A percentile compares a stretch with the other conserved stretches of the same genome.
Evolutionary conservation across 2,888 invertebrate genomes (phyloP).

Genomic region (Lasioglossum figueresi): DNA sequence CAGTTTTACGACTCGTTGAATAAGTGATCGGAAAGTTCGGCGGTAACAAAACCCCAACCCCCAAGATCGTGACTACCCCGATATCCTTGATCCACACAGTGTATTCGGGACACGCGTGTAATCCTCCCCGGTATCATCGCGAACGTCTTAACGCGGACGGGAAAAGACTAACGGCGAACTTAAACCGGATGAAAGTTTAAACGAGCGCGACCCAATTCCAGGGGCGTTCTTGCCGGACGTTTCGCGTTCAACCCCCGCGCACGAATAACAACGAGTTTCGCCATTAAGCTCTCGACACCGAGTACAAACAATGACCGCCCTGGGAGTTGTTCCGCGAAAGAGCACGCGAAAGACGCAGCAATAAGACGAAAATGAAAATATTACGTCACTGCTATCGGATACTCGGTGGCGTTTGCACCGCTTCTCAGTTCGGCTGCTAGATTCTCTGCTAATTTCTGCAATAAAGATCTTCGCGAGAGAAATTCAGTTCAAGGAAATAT

Average conservation of each 20-base stretch:
- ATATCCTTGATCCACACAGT: constrained; percentile 4
- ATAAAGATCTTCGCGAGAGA: not conserved
- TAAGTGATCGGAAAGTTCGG: constrained; percentile 14
- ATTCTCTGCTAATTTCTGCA: not conserved
- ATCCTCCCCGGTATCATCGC: constrained; percentile 17
- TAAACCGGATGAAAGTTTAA: constrained; percentile 60
- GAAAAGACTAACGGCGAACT: constrained; percentile 63
- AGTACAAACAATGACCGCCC: constrained; percentile 55
- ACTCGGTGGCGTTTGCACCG: not conserved
- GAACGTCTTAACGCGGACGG: constrained; percentile 52
- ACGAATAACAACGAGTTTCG: constrained; percentile 66
- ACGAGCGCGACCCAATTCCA: constrained; percentile 63
- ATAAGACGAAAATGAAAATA: constrained; percentile 22
- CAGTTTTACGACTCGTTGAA: not conserved
- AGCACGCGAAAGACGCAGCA: constrained; percentile 27
- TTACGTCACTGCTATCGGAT: not conserved
- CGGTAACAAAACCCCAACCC: not conserved
- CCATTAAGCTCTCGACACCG: constrained; percentile 61
- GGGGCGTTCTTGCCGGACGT: constrained; percentile 43
- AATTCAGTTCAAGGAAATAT: not conserved
- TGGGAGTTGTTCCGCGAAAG: constrained; percentile 44
- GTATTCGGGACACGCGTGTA: constrained; percentile 33
- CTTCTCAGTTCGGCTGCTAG: not conserved
- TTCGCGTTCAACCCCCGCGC: constrained; percentile 41
- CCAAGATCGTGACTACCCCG: not conserved